phyloP scores from a whole-genome alignment of 2,888 invertebrate species.

The Catotricha subobsoleta region DNA sequence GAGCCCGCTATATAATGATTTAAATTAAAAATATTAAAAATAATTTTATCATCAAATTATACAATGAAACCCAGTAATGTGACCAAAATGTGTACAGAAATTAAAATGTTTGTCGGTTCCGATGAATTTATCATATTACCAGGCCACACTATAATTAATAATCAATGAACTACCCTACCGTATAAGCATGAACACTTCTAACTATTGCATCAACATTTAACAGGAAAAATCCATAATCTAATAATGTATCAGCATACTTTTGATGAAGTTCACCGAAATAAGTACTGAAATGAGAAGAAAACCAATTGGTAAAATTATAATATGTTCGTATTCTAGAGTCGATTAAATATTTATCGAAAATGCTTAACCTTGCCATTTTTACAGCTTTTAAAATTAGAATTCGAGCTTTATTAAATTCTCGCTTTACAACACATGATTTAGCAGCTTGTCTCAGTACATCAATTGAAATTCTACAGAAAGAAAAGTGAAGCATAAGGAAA shows the following conservation, averaged over 20 bases:
- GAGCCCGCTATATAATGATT: slow-evolving; percentile 38
- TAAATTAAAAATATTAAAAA: slow-evolving; percentile 4
- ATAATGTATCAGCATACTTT: slow-evolving; percentile 63
- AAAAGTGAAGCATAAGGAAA: background rate
- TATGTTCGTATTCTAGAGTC: background rate
- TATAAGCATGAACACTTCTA: slow-evolving; percentile 71
- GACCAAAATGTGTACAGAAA: background rate
- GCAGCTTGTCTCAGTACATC: slow-evolving; percentile 75
- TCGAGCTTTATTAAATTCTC: slow-evolving; percentile 66
- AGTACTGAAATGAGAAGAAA: slow-evolving; percentile 14
- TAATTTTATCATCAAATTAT: too few relatives aligned
- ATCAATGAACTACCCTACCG: slow-evolving; percentile 31
- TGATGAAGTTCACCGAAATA: slow-evolving; percentile 50
- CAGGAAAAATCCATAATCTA: slow-evolving; percentile 81
- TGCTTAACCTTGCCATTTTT: slow-evolving; percentile 21
- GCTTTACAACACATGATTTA: slow-evolving; percentile 77
- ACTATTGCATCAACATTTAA: slow-evolving; percentile 72
- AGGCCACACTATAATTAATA: too few relatives aligned
- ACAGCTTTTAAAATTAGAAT: slow-evolving; percentile 38
- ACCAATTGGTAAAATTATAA: background rate
- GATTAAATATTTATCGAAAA: background rate
- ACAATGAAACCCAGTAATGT: too few relatives aligned
- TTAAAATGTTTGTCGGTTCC: slow-evolving; percentile 1
- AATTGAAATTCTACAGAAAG: slow-evolving; percentile 40
- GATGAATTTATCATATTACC: too few relatives aligned